Percentiles rank a stretch among this genome's conserved stretches.
phyloP scores from a whole-genome alignment of 2,113 vertebrate genomes.

The Columba janthina region DNA sequence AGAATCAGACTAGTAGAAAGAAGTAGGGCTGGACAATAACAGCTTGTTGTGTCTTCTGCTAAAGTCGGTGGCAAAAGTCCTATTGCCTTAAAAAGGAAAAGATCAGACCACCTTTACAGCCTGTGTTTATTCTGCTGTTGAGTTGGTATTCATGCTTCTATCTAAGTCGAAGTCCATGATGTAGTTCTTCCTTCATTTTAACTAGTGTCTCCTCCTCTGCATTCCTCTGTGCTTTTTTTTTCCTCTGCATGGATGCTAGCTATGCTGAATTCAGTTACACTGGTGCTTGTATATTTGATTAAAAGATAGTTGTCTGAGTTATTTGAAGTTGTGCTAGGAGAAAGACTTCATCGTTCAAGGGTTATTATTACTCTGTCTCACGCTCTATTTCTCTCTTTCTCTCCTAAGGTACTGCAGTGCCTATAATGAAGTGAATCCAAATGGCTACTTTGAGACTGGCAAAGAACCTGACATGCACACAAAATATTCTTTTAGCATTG shows the following conservation, averaged over 20 bases:
- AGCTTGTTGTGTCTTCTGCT: not conserved
- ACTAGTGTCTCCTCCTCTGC: not conserved
- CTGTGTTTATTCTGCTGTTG: not conserved
- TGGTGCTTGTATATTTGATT: conserved; percentile 56
- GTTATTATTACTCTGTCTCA: conserved; percentile 70
- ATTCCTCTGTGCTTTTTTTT: not conserved
- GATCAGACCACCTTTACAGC: not conserved
- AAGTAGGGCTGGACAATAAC: not conserved
- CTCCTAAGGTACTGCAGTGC: conserved; percentile 51
- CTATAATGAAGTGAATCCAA: conserved; percentile 76
- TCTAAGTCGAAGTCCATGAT: not conserved
- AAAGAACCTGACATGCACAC: conserved; percentile 70
- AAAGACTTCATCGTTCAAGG: conserved; percentile 59
- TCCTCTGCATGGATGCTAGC: not conserved
- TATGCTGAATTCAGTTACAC: not conserved
- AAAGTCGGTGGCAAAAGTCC: not conserved
- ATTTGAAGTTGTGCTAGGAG: conserved; percentile 58
- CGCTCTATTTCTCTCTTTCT: conserved; percentile 57
- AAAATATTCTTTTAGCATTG: conserved; percentile 69
- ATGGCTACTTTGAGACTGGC: conserved; percentile 66
- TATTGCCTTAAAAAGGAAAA: not conserved
- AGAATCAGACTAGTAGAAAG: not conserved
- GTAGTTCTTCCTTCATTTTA: not conserved
- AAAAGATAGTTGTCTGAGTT: conserved; percentile 59
- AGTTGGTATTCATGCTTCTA: not conserved